Evolutionary conservation across 1,140 invertebrate genomes (phyloP).

Genomic region (Harlomillsia oculata): DNA sequence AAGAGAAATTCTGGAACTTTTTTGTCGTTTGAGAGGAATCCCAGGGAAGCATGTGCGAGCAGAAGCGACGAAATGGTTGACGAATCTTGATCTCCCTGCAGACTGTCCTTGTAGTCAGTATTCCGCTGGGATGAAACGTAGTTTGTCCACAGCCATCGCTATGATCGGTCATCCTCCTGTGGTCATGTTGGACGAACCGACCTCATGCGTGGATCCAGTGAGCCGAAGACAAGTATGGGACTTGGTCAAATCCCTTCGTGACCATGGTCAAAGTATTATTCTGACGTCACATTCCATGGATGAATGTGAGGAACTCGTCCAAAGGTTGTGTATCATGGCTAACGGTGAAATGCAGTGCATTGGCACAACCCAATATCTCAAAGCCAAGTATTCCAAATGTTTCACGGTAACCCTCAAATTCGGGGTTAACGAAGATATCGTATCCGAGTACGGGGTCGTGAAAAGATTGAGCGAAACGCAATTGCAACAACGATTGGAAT

Average conservation of each 20-base stretch:
- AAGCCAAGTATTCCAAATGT: slow-evolving; percentile 50
- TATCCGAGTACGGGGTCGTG: slow-evolving; percentile 43
- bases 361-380: slow-evolving; percentile 46
- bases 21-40: slow-evolving; percentile 46
- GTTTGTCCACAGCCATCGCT: slow-evolving; percentile 52
- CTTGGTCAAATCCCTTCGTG: slow-evolving; percentile 35
- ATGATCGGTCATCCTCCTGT: slow-evolving; percentile 53
- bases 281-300: slow-evolving; percentile 29
- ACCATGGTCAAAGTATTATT: slow-evolving; percentile 30
- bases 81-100: background rate
- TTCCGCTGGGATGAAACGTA: slow-evolving; percentile 53
- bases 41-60: slow-evolving; percentile 39
- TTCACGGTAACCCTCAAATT: slow-evolving; percentile 45
- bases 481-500: no score
- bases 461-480: no score
- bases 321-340: slow-evolving; percentile 48
- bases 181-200: slow-evolving; percentile 55
- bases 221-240: slow-evolving; percentile 41
- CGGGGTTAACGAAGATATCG: slow-evolving; percentile 45
- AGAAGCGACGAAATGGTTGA: slow-evolving; percentile 36
- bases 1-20: slow-evolving; percentile 48
- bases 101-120: slow-evolving; percentile 29
- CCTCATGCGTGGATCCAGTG: slow-evolving; percentile 50
- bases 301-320: slow-evolving; percentile 46
- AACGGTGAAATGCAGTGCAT: slow-evolving; percentile 59